phyloP scores from a whole-genome alignment of 1,140 invertebrate genomes.

The Sipha flava region DNA sequence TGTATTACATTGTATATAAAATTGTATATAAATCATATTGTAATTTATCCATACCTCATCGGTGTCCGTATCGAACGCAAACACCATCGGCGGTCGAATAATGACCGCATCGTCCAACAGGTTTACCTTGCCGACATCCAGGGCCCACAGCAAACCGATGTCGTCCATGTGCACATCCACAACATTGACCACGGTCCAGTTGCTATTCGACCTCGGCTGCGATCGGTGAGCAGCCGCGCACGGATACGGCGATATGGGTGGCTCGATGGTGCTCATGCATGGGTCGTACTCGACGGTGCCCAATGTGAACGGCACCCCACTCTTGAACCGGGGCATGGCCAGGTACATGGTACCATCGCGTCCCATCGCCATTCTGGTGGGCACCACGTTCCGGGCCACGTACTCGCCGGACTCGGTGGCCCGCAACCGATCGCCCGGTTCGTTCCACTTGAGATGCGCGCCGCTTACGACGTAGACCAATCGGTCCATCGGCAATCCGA shows the following conservation, averaged over 20 bases:
- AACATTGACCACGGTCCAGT: background rate
- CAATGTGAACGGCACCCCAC: background rate
- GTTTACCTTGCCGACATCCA: background rate
- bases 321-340: background rate
- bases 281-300: slow-evolving; percentile 3
- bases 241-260: background rate
- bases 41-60: background rate
- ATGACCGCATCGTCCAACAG: background rate
- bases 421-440: background rate
- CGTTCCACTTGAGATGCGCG: background rate
- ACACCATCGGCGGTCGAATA: background rate
- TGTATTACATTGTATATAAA: too few relatives aligned
- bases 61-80: background rate
- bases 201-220: too few relatives aligned
- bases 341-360: background rate
- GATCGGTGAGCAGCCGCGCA: background rate
- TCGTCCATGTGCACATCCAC: slow-evolving; percentile 14
- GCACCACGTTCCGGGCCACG: background rate
- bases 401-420: background rate
- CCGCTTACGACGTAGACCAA: background rate
- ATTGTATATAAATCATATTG: too few relatives aligned
- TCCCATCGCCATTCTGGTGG: background rate
- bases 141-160: background rate
- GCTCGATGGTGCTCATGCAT: background rate
- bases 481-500: background rate